phyloP scores from a whole-genome alignment of 2,888 invertebrate species.

The Phlogophora meticulosa region DNA sequence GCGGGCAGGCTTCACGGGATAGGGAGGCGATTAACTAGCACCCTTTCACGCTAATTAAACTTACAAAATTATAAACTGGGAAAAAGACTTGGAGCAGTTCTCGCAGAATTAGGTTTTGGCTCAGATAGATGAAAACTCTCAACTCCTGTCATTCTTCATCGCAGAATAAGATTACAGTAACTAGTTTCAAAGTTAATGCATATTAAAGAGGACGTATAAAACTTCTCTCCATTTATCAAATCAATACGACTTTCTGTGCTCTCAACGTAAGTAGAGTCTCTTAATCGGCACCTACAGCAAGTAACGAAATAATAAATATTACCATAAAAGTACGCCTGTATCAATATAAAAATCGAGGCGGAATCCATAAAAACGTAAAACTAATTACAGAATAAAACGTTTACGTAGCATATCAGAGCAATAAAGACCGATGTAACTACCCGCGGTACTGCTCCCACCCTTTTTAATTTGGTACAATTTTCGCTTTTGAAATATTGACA shows the following conservation, averaged over 20 bases:
- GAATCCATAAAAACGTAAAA: conserved; percentile 65
- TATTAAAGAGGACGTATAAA: conserved; percentile 31
- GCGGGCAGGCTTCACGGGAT: conserved; percentile 46
- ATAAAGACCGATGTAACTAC: conserved; percentile 57
- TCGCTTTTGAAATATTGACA: conserved; percentile 66
- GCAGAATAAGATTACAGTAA: conserved; percentile 32
- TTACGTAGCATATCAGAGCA: conserved; percentile 55
- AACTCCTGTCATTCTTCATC: conserved; percentile 29
- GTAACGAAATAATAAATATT: conserved; percentile 40
- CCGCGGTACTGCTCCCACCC: conserved; percentile 6
- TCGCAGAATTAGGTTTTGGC: conserved; percentile 1
- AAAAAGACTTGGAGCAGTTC: conserved; percentile 6
- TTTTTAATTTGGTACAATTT: conserved; percentile 58
- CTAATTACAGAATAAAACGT: conserved; percentile 62
- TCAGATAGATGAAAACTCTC: conserved; percentile 4
- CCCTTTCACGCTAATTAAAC: conserved; percentile 52
- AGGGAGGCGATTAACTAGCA: conserved; percentile 50
- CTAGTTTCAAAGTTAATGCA: conserved; percentile 54
- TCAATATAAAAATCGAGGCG: conserved; percentile 41
- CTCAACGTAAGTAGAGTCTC: conserved; percentile 6
- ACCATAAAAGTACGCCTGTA: conserved; percentile 32
- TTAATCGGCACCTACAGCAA: neutral
- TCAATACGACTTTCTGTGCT: conserved; percentile 20
- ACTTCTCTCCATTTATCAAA: conserved; percentile 19
- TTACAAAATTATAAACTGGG: conserved; percentile 27